These are phyloP conservation scores for Penelope pileata DNA, from an alignment of 2,113 vertebrate genomes.

Conservation along the genomic window DNA sequence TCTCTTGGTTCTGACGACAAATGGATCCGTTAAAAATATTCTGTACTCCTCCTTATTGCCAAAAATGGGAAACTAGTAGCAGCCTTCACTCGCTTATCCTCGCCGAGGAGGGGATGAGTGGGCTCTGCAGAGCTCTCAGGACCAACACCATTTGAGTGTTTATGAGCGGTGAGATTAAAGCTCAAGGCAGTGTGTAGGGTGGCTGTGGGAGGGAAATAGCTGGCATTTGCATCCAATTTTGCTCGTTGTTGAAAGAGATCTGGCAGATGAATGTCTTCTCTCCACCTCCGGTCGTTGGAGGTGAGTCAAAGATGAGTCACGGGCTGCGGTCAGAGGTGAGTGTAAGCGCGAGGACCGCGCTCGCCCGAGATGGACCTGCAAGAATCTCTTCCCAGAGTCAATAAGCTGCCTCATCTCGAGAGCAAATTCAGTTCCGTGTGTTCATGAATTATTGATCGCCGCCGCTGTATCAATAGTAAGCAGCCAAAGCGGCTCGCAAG, in stretches of 20 bases:
- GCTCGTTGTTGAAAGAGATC: background rate
- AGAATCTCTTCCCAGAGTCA: background rate
- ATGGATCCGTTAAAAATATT: background rate
- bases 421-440: background rate
- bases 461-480: background rate
- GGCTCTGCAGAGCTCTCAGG: conserved; percentile 2
- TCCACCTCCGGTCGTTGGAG: background rate
- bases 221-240: background rate
- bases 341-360: background rate
- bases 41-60: background rate
- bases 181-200: background rate
- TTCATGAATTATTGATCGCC: background rate
- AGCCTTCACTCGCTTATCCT: background rate
- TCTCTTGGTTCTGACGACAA: background rate
- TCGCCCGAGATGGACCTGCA: background rate
- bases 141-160: background rate
- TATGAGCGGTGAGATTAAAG: fast-evolving
- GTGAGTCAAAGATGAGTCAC: background rate
- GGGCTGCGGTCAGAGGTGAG: background rate
- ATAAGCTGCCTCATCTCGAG: background rate
- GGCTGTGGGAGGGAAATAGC: background rate
- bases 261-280: background rate
- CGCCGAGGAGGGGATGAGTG: background rate
- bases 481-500: background rate
- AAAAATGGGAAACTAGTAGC: conserved; percentile 26